Evolutionary conservation across 2,797 vertebrate species (phyloP), one percentile per base, ranked within the genome.

Genomic region (Myotis daubentonii): DNA sequence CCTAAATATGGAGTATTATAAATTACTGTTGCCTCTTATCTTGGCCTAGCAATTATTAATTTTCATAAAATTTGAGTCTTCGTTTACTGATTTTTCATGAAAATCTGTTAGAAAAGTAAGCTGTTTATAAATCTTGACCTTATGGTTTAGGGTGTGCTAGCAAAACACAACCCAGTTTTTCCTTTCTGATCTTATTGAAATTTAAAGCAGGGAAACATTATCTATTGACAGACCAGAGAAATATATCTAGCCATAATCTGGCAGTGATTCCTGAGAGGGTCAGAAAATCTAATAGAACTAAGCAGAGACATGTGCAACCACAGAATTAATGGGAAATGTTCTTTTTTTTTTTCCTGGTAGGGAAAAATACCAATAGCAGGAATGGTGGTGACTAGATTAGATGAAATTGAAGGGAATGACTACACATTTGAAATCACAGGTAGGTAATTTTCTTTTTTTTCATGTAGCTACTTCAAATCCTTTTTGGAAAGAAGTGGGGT

Each of bases 341-440:
- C 75, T 90, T 92, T 95, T 89, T 82, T 93, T 96, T 89, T 81
- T 47, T 47, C 44, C 89, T 89, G 75, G 75, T 96, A 99, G 99
- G 99, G 99, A 97, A 99, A 98, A 96, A 98, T 99, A 86, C 97
- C 99, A n/a, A 97, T 99, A 94, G 97, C 98, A 0, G 99, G 99
- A 96, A 99, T 99, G 98, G 98, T 97, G 0, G 98, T 99, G 96
- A 99, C 98, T 28, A 99, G 98, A 98, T 98, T 98, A 22, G 99
- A 99, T 94, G 99, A 99, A 76, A 95, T 97, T 0, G 99, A 99
- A 91, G 98, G 92, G 36, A 98, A 97, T 3, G 99, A 99, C 88
- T 98, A 98, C 80, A 97, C 98, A 60, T 99, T 99, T 98, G 99
- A 99, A 98, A 99, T 99, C 49, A 97, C 99, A 99, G 99, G 99